A percentile compares a stretch with the other conserved stretches of the same genome.
phyloP scores from a whole-genome alignment of 2,113 vertebrate genomes.

The Hirundichthys speculiger region DNA sequence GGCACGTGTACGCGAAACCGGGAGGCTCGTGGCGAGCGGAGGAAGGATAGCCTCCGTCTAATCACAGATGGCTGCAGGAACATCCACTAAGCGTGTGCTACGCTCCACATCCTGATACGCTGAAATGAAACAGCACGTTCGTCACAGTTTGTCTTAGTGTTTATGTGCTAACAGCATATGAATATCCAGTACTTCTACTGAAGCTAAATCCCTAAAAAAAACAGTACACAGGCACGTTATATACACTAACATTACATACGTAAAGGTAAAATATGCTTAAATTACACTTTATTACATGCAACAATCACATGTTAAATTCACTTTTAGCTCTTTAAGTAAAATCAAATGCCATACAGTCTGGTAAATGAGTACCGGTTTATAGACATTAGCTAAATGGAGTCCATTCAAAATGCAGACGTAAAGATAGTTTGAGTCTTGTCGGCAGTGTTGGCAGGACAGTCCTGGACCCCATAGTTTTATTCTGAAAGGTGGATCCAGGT shows the following conservation, averaged over 20 bases:
- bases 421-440: no score
- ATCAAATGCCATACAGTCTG: no score
- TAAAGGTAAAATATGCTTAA: background rate
- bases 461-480: no score
- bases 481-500: no score
- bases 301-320: background rate
- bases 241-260: background rate
- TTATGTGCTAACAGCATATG: slow-evolving; percentile 62
- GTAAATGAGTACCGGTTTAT: no score
- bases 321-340: no score
- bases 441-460: no score
- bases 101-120: slow-evolving; percentile 48
- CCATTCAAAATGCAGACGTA: no score
- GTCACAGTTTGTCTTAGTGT: slow-evolving; percentile 50
- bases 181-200: slow-evolving; percentile 15
- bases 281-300: slow-evolving; percentile 18
- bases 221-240: background rate
- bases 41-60: slow-evolving; percentile 43
- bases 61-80: slow-evolving; percentile 55
- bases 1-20: background rate
- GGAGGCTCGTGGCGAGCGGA: slow-evolving; percentile 2
- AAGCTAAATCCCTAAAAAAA: background rate
- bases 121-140: slow-evolving; percentile 38
- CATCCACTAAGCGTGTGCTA: slow-evolving; percentile 52
- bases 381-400: no score